Base-by-base conservation (phyloP, 2,113 vertebrate genomes). In the Xenopus borealis region DNA sequence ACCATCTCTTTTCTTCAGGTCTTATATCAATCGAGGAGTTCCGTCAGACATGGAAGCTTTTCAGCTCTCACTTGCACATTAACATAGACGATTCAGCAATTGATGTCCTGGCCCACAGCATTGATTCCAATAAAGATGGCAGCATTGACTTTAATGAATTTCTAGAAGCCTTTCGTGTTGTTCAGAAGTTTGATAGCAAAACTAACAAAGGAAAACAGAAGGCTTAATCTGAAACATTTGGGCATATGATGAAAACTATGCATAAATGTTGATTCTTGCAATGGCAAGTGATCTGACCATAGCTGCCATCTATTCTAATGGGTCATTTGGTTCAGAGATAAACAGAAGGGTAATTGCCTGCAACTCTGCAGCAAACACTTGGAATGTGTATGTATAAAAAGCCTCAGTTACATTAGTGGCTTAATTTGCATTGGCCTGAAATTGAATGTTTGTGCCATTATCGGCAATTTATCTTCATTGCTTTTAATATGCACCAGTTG, bases 101-200 rank as follows among this genome's bases (percentile, higher is more conserved):
- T 3, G 91, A 96, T 45, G 93, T 94, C 69, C 84, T 99, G 66
- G 92, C 94, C 5, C 87, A 85, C 64, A 92, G 86, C 81, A 96
- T 99, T 66, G 97, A 99, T 83, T 89, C 94, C 80, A 98, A 99
- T 90, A 96, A 95, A 83, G 97, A 99, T 1, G 95, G 95, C 81
- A 91, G 91, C 78, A 99, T 99, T 44, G 97, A 99, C 87, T 98
- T 99, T 80, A 96, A 87, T 17, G 97, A 98, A 87, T 98, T 99
- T 83, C 85, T 99, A 62, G 95, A 96, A 83, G 97, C 97, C 65
- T 98, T 98, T 83, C 90, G 93, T 0, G 89, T 97, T 57, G 96
- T 98, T 59, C 94, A 98, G 66, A 95, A 92, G 75, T 83, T 95
- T 5, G 94, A 96, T 71, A 72, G 80, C 5, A 84, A 84, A 68